phyloP scores from a whole-genome alignment of 35 echinoderm and acorn worm species.

The Chiridota heheva region DNA sequence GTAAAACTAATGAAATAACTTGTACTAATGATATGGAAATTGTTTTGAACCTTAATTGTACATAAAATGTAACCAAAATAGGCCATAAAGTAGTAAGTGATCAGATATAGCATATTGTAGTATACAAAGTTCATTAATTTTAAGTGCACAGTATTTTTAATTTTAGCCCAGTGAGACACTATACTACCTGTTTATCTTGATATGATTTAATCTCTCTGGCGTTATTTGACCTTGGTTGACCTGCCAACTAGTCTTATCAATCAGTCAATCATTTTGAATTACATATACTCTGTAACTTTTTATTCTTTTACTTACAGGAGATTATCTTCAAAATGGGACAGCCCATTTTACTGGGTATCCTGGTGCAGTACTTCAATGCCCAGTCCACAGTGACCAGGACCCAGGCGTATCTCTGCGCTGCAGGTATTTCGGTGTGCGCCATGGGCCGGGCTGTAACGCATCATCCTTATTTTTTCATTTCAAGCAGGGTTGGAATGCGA shows the following conservation, averaged over 20 bases:
- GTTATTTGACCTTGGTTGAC: neutral
- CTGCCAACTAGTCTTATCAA: neutral
- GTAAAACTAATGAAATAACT: no score
- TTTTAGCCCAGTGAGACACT: neutral
- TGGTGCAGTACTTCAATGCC: conserved; percentile 58
- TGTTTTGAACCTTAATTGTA: no score
- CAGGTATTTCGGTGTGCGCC: conserved; percentile 41
- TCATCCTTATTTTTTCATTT: conserved; percentile 65
- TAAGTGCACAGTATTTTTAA: neutral
- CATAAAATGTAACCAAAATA: no score
- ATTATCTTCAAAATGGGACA: conserved; percentile 61
- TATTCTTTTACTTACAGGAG: conserved; percentile 27
- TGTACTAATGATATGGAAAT: no score
- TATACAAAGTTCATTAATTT: neutral
- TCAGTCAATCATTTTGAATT: no score
- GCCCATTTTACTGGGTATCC: conserved; percentile 52
- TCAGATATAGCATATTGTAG: neutral
- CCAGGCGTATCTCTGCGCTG: conserved; percentile 67
- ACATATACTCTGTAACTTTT: no score
- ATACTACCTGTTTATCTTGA: neutral
- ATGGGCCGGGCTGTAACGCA: conserved; percentile 18
- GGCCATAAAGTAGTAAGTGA: no score
- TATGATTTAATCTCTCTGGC: neutral
- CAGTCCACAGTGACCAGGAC: conserved; percentile 23
- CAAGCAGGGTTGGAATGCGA: conserved; percentile 62